Conservation (phyloP, 2,113 vertebrate genomes). For the Mobula hypostoma region DNA sequence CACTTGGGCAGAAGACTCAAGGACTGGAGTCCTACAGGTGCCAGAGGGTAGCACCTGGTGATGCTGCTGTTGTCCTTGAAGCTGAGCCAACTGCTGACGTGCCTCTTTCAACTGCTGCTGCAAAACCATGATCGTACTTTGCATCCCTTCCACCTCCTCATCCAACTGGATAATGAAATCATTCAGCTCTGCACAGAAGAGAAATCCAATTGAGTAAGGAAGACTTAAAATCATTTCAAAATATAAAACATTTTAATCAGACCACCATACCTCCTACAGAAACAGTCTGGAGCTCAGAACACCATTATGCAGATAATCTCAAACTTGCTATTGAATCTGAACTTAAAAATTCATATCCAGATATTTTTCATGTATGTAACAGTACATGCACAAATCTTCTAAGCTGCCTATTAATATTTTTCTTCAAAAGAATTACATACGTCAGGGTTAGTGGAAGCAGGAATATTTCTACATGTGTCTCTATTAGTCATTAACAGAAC, state of each 20-base stretch:
- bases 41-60: slow-evolving; percentile 56
- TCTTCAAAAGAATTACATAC: background rate
- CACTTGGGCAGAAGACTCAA: slow-evolving; percentile 63
- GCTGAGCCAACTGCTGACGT: slow-evolving; percentile 78
- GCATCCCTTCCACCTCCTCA: slow-evolving; percentile 98
- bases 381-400: background rate
- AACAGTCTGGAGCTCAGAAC: background rate
- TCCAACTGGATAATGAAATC: slow-evolving; percentile 99
- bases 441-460: background rate
- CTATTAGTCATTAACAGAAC: too few species aligned
- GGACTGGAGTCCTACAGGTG: slow-evolving; percentile 78
- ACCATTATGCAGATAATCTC: background rate
- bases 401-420: background rate
- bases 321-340: background rate
- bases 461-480: background rate
- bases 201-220: slow-evolving; percentile 42
- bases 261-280: background rate
- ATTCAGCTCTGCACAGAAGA: slow-evolving; percentile 78
- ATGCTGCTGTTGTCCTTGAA: slow-evolving; percentile 67
- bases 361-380: background rate
- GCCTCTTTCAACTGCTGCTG: slow-evolving; percentile 93
- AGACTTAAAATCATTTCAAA: background rate
- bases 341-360: background rate
- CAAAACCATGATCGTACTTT: slow-evolving; percentile 95
- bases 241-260: background rate